Percentiles rank a stretch among this genome's conserved stretches.
Evolutionary conservation across 1,140 invertebrate species (phyloP).

Genomic region (Arctopsyche grandis): DNA sequence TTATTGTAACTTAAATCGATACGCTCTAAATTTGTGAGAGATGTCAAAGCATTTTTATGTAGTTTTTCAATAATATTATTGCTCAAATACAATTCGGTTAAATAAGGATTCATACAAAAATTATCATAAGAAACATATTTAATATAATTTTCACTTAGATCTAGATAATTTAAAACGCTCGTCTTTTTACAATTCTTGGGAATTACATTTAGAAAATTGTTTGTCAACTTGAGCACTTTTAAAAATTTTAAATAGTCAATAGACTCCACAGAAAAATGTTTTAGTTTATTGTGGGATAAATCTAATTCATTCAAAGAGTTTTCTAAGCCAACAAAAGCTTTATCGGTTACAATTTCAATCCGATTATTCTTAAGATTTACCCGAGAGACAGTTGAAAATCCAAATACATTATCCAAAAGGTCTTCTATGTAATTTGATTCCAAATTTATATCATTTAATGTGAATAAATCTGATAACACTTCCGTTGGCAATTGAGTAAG

Average conservation of each 20-base stretch:
- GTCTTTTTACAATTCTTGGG: not conserved
- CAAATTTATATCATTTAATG: not conserved
- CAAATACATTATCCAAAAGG: not conserved
- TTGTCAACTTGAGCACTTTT: not conserved
- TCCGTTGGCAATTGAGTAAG: not conserved
- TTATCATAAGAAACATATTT: slow-evolving; percentile 9
- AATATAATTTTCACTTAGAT: slow-evolving; percentile 11
- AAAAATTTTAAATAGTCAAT: slow-evolving; percentile 1
- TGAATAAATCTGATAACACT: not conserved
- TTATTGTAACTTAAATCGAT: slow-evolving; percentile 29
- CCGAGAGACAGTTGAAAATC: not conserved
- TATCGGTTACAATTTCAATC: slow-evolving; percentile 14
- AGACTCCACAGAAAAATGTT: not conserved
- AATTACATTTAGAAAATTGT: not conserved
- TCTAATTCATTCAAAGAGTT: not conserved
- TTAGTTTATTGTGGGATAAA: not conserved
- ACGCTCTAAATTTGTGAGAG: not conserved
- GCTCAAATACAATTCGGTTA: not conserved
- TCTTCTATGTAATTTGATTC: slow-evolving; percentile 16
- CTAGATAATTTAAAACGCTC: not conserved
- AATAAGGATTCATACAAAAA: not conserved
- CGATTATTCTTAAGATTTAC: slow-evolving; percentile 4
- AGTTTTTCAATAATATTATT: not conserved
- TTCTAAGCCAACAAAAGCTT: not conserved
- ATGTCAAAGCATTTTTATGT: slow-evolving; percentile 10